Evolutionary conservation across 2,113 vertebrate species (phyloP), one percentile per base, ranked within the genome.

Genomic region (Accipiter cooperii): DNA sequence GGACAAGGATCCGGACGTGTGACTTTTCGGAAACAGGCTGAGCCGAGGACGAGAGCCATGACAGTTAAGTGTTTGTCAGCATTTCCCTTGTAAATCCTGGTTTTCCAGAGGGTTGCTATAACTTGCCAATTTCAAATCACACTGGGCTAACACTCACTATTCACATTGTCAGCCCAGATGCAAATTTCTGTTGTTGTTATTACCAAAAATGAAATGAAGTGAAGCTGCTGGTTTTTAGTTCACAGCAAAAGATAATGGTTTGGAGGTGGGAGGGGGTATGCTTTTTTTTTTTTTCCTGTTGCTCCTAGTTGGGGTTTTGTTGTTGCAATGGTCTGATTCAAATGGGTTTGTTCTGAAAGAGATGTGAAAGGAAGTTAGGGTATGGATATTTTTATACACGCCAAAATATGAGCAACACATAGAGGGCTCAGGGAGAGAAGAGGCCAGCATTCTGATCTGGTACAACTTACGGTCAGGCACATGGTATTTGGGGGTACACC

Each of bases 191-290:
- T 93, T 91, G 92, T 90, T 96, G 84, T 96, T 95, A 93, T 95
- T 94, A 97, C 97, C 96, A 97, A 96, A 96, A 97, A 95, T 93
- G 95, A 97, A 97, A 97, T 94, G 94, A 94, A 97, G 93, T 88
- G 97, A 96, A 93, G 84, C 92, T 97, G 51, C 92, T 97, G 89
- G 49, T 22, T 96, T 97, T 95, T 76, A 49, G 65, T 95, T 96
- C 81, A 79, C n/a, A 60, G 84, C 79, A 86, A 89, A 81, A 73
- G 33, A 70, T 29, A 83, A 61, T 63, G 77, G 58, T 36, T 82
- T 77, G 84, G 38, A 75, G 44, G 26, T 20, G 63, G 84, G 26
- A 26, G 17, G 28, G 52, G 5, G 3, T 2, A 4, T 3, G 8
- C 0, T 28, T 6, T 34, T 36, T 61, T 36, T 61, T 74, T 54